Evolutionary conservation across 2,888 invertebrate genomes (phyloP).

Genomic region (Caradrina clavipalpis): DNA sequence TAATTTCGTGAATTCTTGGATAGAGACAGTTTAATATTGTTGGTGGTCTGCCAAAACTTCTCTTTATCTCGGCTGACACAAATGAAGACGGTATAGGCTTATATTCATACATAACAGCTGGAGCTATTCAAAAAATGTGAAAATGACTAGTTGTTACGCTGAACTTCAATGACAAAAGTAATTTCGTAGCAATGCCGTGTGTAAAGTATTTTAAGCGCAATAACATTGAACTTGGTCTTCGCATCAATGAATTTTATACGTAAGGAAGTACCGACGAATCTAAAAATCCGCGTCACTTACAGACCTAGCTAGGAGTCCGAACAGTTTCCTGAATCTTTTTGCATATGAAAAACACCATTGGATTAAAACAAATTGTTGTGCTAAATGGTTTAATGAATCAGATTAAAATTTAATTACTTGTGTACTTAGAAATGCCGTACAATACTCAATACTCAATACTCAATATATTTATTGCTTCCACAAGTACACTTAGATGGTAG

Average conservation of each 20-base stretch:
- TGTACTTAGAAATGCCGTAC: too few species aligned
- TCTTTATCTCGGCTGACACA: slow-evolving; percentile 58
- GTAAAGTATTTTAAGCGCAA: slow-evolving; percentile 77
- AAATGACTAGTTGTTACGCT: slow-evolving; percentile 58
- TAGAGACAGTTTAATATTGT: slow-evolving; percentile 73
- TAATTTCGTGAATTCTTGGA: slow-evolving; percentile 73
- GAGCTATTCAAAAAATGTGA: slow-evolving; percentile 65
- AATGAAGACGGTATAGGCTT: slow-evolving; percentile 56
- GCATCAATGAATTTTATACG: slow-evolving; percentile 69
- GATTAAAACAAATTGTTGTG: too few species aligned
- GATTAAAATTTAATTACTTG: too few species aligned
- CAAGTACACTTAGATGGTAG: too few species aligned
- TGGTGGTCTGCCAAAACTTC: slow-evolving; percentile 77
- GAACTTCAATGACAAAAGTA: slow-evolving; percentile 72
- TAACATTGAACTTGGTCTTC: slow-evolving; percentile 78
- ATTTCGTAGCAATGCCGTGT: slow-evolving; percentile 63
- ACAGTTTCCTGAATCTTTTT: not conserved
- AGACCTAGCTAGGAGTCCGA: not conserved
- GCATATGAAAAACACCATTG: not conserved
- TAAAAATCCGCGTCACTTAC: too few species aligned
- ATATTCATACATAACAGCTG: slow-evolving; percentile 55
- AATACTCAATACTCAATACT: too few species aligned
- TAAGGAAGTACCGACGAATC: slow-evolving; percentile 17
- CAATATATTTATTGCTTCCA: too few species aligned
- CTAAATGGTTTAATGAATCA: not conserved